Base-by-base conservation (phyloP, 1,140 invertebrate species). In the Drosophila punjabiensis region DNA sequence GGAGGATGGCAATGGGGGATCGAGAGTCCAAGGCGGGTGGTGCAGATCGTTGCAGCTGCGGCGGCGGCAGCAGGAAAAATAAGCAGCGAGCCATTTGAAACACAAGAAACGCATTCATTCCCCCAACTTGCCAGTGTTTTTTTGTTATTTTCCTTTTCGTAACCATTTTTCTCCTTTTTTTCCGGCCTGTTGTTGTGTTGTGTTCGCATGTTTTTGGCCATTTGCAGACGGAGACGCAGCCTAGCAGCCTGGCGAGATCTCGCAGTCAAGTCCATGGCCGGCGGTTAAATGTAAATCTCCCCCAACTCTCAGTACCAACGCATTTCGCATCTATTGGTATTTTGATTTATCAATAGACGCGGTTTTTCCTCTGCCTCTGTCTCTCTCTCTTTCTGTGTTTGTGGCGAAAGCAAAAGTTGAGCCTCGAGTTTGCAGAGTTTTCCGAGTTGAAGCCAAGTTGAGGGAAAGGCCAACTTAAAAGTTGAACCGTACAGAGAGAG, bases 31-130 rank as follows among this genome's bases (percentile, higher is more conserved):
- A 66, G 62, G 66, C 65, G 65, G 66, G 63, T 69, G 65, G 50
- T 58, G 43, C 28, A 33, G 43, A 28, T 47, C 14, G 60, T 59
- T 64, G 69, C 65, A 81, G 74, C 50, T 66, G 64, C 69, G 53
- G 76, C 47, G 55, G 63, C 74, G 14, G 37, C 39, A 16, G 76
- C 58, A 71, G 28, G 28, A 61, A 68, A 59, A 58, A 43, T 50
- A 35, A 20, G 52, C 41, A 35, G 24, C 58, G 39, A 71, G 58
- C 56, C 63, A 70, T 69, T 63, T 71, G 69, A 88, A 90, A 90
- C 86, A 90, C 76, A 90, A 90, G 79, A 90, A 89, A 90, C 86
- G 86, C 87, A 90, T 90, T 90, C 82, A 79, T 66, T 78, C 79
- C 68, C 48, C 61, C 71, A 71, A 59, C 52, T 60, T 20, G 53